phyloP scores from a whole-genome alignment of 2,888 invertebrate genomes.

The Ellobium chinense region DNA sequence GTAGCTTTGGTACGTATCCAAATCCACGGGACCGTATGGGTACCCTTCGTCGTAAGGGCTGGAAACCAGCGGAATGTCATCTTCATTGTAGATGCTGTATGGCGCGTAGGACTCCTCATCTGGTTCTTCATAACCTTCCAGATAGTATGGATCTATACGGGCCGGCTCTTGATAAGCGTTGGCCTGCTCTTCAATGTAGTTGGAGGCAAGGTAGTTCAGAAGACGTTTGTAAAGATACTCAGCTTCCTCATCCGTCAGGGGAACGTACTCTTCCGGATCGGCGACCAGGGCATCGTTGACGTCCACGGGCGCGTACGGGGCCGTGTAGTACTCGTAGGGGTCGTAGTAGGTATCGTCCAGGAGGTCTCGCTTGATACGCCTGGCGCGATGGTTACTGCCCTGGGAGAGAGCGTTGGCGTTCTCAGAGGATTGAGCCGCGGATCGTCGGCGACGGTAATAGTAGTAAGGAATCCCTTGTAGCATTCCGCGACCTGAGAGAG shows the following conservation, averaged over 20 bases:
- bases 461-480: not conserved
- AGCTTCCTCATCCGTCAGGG: slow-evolving; percentile 32
- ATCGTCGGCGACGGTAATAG: slow-evolving; percentile 28
- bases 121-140: not conserved
- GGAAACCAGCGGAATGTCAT: not conserved
- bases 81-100: slow-evolving; percentile 24
- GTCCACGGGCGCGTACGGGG: not conserved
- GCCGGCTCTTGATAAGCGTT: not conserved
- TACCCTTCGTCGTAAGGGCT: not conserved
- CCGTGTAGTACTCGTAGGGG: slow-evolving; percentile 8
- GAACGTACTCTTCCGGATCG: slow-evolving; percentile 32
- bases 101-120: slow-evolving; percentile 13
- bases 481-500: slow-evolving; percentile 9
- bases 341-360: slow-evolving; percentile 48
- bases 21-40: not conserved
- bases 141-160: not conserved
- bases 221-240: slow-evolving; percentile 33
- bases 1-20: slow-evolving; percentile 2
- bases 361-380: slow-evolving; percentile 54
- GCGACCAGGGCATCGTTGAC: slow-evolving; percentile 15
- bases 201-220: slow-evolving; percentile 12
- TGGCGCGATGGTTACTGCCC: slow-evolving; percentile 37
- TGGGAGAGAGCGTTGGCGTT: not conserved
- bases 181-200: not conserved
- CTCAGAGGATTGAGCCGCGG: not conserved